Conservation (phyloP, 2,888 invertebrate genomes). For the Nephrotoma guestfalica region DNA sequence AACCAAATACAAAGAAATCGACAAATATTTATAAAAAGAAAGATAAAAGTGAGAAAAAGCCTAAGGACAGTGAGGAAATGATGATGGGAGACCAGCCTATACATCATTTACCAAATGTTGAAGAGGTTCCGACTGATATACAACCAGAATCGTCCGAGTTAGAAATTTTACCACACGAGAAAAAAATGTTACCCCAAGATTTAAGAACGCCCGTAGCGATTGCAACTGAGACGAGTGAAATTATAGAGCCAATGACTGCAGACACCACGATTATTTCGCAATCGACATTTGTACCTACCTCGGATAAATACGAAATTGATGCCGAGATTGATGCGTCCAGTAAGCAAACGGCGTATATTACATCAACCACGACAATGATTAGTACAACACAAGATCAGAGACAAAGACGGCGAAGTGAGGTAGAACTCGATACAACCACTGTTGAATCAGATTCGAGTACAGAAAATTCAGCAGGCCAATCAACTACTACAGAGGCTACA, state of each 20-base stretch:
- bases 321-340: background rate
- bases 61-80: constrained; percentile 19
- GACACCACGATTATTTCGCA: background rate
- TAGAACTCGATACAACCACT: background rate
- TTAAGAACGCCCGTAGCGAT: constrained; percentile 11
- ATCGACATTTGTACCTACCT: background rate
- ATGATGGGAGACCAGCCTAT: constrained; percentile 31
- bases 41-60: constrained; percentile 5
- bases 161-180: constrained; percentile 27
- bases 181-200: constrained; percentile 25
- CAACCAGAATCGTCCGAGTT: constrained; percentile 7
- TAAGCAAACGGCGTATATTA: background rate
- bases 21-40: constrained; percentile 9
- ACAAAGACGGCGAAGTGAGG: background rate
- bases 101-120: background rate
- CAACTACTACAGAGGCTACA: background rate
- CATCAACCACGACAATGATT: constrained; percentile 11
- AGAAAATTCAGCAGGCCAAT: background rate
- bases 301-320: background rate
- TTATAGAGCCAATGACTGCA: background rate
- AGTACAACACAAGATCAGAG: constrained; percentile 8
- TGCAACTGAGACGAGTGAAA: background rate
- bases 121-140: background rate
- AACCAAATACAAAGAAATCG: background rate
- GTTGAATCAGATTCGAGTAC: background rate